Evolutionary conservation across 1,140 invertebrate genomes (phyloP).

Genomic region (Drepana arcuata): DNA sequence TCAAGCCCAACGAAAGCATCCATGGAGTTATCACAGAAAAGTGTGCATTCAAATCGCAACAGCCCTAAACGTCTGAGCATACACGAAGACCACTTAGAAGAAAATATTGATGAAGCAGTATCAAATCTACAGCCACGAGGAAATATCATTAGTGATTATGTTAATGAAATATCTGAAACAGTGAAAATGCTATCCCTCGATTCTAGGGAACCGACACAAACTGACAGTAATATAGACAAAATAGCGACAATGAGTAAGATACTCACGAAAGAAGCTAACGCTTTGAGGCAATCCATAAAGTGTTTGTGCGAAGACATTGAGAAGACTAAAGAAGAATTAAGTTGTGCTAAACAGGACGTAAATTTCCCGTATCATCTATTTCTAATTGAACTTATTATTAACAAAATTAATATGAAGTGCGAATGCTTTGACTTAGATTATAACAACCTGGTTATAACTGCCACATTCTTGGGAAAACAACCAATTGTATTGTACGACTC

Average conservation of each 20-base stretch:
- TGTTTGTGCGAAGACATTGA: constrained; percentile 41
- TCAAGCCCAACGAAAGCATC: too few relatives aligned
- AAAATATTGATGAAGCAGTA: constrained; percentile 14
- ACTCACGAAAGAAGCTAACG: constrained; percentile 51
- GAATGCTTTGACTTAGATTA: constrained; percentile 56
- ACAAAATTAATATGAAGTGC: constrained; percentile 64
- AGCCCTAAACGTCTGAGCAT: constrained; percentile 5
- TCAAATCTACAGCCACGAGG: constrained; percentile 24
- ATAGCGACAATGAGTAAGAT: constrained; percentile 52
- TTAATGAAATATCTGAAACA: constrained; percentile 24
- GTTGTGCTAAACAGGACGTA: constrained; percentile 27
- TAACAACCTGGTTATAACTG: constrained; percentile 51
- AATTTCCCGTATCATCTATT: constrained; percentile 60
- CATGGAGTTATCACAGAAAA: too few relatives aligned
- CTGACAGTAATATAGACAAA: constrained; percentile 46
- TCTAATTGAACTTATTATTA: constrained; percentile 54
- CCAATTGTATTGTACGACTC: constrained; percentile 54
- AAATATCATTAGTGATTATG: constrained; percentile 23
- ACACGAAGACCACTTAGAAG: constrained; percentile 5
- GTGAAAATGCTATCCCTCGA: constrained; percentile 22
- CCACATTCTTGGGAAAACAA: constrained; percentile 47
- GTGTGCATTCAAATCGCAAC: not conserved
- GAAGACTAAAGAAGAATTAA: constrained; percentile 39
- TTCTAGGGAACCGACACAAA: constrained; percentile 14
- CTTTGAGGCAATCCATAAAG: constrained; percentile 47